These are phyloP conservation scores for Blastobasis lacticolella DNA, from an alignment of 2,888 invertebrate species.

Conservation along the genomic window DNA sequence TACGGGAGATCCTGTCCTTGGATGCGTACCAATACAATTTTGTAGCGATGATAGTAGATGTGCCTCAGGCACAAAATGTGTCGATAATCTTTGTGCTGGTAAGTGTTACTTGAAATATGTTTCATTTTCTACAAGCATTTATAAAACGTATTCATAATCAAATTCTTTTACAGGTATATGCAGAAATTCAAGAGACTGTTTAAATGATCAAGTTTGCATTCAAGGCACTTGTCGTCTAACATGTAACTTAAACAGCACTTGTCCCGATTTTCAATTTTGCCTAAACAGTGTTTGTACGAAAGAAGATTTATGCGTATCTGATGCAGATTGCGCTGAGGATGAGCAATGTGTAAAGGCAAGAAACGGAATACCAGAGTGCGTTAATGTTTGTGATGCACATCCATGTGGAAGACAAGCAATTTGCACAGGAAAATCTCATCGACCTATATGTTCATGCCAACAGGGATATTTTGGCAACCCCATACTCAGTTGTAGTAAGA, in stretches of 20 bases:
- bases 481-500: slow-evolving; percentile 84
- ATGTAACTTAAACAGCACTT: slow-evolving; percentile 85
- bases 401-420: slow-evolving; percentile 89
- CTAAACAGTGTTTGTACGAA: slow-evolving; percentile 88
- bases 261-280: slow-evolving; percentile 90
- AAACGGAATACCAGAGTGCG: slow-evolving; percentile 84
- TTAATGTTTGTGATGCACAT: slow-evolving; percentile 81
- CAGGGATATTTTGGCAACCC: slow-evolving; percentile 88
- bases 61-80: slow-evolving; percentile 87
- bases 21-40: slow-evolving; percentile 88
- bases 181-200: slow-evolving; percentile 86
- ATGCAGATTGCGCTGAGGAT: slow-evolving; percentile 81
- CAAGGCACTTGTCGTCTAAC: slow-evolving; percentile 89
- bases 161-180: slow-evolving; percentile 77
- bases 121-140: neutral
- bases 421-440: slow-evolving; percentile 83
- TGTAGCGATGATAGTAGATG: slow-evolving; percentile 88
- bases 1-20: slow-evolving; percentile 89
- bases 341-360: slow-evolving; percentile 81
- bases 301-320: slow-evolving; percentile 82
- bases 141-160: slow-evolving; percentile 8
- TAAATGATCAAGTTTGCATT: slow-evolving; percentile 89
- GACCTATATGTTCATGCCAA: slow-evolving; percentile 84
- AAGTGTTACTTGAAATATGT: slow-evolving; percentile 38
- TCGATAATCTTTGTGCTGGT: slow-evolving; percentile 86